Conservation (phyloP, 2,113 vertebrate genomes). For the Chaetorhynchus papuensis region DNA sequence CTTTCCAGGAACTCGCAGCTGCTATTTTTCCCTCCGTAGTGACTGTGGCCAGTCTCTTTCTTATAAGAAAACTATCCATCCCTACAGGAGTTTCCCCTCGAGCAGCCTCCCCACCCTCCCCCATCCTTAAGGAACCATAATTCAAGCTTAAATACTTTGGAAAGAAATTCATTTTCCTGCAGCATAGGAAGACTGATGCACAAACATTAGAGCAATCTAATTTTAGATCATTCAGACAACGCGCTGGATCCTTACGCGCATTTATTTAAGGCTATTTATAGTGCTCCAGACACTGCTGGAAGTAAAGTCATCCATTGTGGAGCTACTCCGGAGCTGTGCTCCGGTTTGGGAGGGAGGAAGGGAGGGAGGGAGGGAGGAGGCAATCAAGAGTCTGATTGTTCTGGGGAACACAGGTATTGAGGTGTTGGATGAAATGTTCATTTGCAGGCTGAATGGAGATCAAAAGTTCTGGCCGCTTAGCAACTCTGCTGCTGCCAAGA, state of each 20-base stretch:
- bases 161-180: conserved; percentile 32
- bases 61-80: background rate
- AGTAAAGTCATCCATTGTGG: conserved; percentile 18
- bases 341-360: background rate
- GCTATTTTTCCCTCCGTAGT: background rate
- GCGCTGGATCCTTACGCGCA: background rate
- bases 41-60: background rate
- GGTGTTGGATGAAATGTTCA: conserved; percentile 16
- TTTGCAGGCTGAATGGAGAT: background rate
- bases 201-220: conserved; percentile 39
- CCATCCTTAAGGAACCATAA: background rate
- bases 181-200: conserved; percentile 14
- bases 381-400: conserved; percentile 35
- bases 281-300: background rate
- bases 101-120: background rate
- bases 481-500: conserved; percentile 6
- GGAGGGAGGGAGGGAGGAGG: background rate
- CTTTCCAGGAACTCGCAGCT: conserved; percentile 11
- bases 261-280: conserved; percentile 44
- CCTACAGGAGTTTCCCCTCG: background rate
- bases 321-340: background rate
- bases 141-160: conserved; percentile 25
- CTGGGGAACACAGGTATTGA: conserved; percentile 4
- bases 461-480: background rate
- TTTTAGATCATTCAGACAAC: conserved; percentile 60